These are phyloP conservation scores for Lepidurus arcticus DNA, from an alignment of 1,140 invertebrate species.

Conservation along the genomic window DNA sequence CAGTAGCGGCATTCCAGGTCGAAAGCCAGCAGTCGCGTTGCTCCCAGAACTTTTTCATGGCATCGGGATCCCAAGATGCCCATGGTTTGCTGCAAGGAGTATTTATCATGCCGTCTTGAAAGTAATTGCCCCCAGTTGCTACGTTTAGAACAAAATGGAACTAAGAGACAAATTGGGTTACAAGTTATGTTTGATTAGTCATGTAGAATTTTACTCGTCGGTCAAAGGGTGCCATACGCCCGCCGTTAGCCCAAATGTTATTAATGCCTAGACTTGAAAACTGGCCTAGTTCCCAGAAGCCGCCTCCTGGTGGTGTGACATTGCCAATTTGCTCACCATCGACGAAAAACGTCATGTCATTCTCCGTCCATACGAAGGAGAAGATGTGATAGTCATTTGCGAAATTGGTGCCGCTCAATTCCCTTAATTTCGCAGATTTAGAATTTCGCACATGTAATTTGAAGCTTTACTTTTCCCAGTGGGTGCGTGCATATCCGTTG, in stretches of 20 bases:
- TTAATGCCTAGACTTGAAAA: conserved; percentile 37
- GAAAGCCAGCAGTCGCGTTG: conserved; percentile 29
- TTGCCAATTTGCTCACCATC: conserved; percentile 39
- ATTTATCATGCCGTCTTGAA: conserved; percentile 37
- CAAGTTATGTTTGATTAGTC: background rate
- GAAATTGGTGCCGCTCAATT: conserved; percentile 6
- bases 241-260: conserved; percentile 43
- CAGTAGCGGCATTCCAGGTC: conserved; percentile 30
- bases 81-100: conserved; percentile 35
- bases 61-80: conserved; percentile 13
- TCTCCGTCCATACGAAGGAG: conserved; percentile 32
- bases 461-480: conserved; percentile 33
- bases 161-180: conserved; percentile 24
- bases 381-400: conserved; percentile 32
- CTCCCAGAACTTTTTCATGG: conserved; percentile 33
- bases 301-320: conserved; percentile 38
- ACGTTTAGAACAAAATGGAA: conserved; percentile 41
- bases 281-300: conserved; percentile 44
- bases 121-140: conserved; percentile 41
- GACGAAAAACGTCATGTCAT: conserved; percentile 34
- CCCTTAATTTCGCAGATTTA: background rate
- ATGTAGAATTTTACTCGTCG: conserved; percentile 42
- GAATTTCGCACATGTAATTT: background rate
- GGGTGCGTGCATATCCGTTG: conserved; percentile 27
- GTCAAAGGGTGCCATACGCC: conserved; percentile 53